phyloP scores from a whole-genome alignment of 1,140 invertebrate species.

The Fopius arisanus region DNA sequence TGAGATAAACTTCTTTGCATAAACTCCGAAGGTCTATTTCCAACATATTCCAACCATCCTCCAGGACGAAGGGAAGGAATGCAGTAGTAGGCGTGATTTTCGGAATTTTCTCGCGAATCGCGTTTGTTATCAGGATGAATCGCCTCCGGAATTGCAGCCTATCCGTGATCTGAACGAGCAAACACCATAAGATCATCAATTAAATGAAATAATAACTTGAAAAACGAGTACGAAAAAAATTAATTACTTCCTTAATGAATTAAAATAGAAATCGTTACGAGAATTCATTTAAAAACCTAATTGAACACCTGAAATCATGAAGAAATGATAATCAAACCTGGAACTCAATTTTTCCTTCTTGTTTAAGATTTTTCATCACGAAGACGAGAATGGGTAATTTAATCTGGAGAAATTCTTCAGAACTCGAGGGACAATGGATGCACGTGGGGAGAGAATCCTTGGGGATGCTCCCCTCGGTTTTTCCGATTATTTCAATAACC shows the following conservation, averaged over 20 bases:
- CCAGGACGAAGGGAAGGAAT: constrained; percentile 28
- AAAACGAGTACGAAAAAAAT: too few relatives aligned
- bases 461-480: constrained; percentile 25
- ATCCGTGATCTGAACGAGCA: constrained; percentile 35
- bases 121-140: constrained; percentile 34
- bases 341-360: constrained; percentile 36
- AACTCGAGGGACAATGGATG: constrained; percentile 37
- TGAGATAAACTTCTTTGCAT: constrained; percentile 28
- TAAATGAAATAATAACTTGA: too few relatives aligned
- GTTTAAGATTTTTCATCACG: constrained; percentile 37
- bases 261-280: too few relatives aligned
- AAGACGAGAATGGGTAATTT: constrained; percentile 39
- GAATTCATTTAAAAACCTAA: too few relatives aligned
- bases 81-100: constrained; percentile 7
- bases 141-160: constrained; percentile 29
- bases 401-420: constrained; percentile 28
- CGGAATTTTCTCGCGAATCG: constrained; percentile 21
- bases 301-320: not conserved
- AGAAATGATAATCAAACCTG: constrained; percentile 31
- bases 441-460: constrained; percentile 33
- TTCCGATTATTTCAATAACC: constrained; percentile 41
- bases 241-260: too few relatives aligned
- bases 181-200: too few relatives aligned
- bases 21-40: constrained; percentile 34
- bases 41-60: constrained; percentile 38